Conservation (phyloP, 2,888 invertebrate genomes). For the Lamellibrachia columna region DNA sequence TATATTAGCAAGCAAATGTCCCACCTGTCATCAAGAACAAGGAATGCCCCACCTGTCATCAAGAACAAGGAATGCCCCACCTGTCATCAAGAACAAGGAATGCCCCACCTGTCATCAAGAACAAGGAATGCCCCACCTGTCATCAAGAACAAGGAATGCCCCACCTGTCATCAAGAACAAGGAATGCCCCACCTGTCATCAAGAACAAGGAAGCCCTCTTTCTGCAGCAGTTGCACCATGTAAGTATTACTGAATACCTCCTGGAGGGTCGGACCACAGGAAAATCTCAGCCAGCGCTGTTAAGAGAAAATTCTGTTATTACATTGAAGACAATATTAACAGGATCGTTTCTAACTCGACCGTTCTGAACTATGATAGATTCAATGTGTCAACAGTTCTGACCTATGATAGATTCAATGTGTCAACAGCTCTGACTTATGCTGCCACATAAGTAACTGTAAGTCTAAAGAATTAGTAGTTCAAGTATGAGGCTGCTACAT, state of each 20-base stretch:
- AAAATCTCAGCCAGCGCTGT: background rate
- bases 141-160: too few species aligned
- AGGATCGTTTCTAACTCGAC: background rate
- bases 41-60: background rate
- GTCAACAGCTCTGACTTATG: background rate
- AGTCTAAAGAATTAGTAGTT: too few species aligned
- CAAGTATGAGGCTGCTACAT: too few species aligned
- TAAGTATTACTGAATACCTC: constrained; percentile 20
- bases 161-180: background rate
- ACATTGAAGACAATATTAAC: background rate
- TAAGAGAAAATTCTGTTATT: background rate
- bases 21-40: background rate
- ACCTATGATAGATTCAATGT: background rate
- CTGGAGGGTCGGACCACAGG: background rate
- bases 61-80: too few species aligned
- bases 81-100: too few species aligned
- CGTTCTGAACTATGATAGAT: background rate
- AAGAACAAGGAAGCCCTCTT: background rate
- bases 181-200: background rate
- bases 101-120: too few species aligned
- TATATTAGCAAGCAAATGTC: too few species aligned
- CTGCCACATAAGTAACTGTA: too few species aligned
- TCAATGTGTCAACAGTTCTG: too few species aligned
- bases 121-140: too few species aligned
- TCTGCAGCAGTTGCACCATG: constrained; percentile 17